Conservation (phyloP, 1,140 invertebrate species). For the Drosophila arawakana region DNA sequence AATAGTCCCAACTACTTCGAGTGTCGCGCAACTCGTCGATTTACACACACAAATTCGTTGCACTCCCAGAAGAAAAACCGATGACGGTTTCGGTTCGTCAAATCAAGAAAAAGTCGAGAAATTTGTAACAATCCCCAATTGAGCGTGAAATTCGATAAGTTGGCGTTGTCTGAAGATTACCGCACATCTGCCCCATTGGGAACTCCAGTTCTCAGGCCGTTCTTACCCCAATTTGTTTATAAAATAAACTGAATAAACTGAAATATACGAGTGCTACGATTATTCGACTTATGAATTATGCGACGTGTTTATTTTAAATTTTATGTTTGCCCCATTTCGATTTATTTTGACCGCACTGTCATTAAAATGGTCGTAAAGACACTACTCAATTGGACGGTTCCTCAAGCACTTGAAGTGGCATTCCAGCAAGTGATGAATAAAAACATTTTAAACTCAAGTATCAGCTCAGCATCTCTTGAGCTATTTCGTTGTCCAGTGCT, state of each 20-base stretch:
- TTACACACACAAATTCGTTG: conserved; percentile 39
- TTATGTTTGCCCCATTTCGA: conserved; percentile 59
- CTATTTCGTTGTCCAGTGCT: not conserved
- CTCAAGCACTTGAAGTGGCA: conserved; percentile 3
- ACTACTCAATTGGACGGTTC: conserved; percentile 4
- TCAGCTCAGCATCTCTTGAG: not conserved
- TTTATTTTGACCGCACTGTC: conserved; percentile 37
- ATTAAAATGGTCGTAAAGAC: conserved; percentile 20
- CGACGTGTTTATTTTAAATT: conserved; percentile 54
- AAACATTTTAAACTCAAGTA: not conserved
- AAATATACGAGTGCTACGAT: not conserved
- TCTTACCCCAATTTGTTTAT: conserved; percentile 3
- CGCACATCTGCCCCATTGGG: conserved; percentile 30
- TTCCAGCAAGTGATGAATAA: not conserved
- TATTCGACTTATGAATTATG: conserved; percentile 56
- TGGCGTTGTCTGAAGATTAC: conserved; percentile 56
- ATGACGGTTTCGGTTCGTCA: conserved; percentile 31
- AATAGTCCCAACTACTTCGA: conserved; percentile 35
- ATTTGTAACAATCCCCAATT: conserved; percentile 52
- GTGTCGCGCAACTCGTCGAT: conserved; percentile 59
- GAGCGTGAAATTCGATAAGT: conserved; percentile 78
- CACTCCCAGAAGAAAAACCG: conserved; percentile 31
- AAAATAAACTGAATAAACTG: conserved; percentile 22
- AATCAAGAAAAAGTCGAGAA: conserved; percentile 25
- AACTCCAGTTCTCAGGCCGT: conserved; percentile 1